phyloP scores from a whole-genome alignment of 2,113 vertebrate genomes.

The Pygoscelis adeliae region DNA sequence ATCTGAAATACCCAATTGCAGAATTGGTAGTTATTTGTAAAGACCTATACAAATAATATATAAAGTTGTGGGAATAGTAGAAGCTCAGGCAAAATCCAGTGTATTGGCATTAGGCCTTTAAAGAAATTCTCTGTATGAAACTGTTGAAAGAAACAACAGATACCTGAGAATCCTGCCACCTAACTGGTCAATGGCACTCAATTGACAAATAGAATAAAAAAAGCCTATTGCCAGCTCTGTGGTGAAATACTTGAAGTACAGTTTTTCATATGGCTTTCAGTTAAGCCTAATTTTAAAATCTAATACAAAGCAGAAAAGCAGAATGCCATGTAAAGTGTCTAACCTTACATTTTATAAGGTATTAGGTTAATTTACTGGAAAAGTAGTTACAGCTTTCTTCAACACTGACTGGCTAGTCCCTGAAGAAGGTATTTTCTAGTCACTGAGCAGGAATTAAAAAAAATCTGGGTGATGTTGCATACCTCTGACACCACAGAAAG shows the following conservation, averaged over 20 bases:
- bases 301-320: not conserved
- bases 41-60: not conserved
- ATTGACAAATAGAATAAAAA: not conserved
- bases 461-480: not conserved
- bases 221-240: not conserved
- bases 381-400: not conserved
- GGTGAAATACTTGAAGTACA: not conserved
- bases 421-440: not conserved
- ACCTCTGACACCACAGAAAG: not conserved
- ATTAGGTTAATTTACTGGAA: not conserved
- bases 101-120: not conserved
- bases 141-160: not conserved
- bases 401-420: not conserved
- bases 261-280: not conserved
- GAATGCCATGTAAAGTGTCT: not conserved
- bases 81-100: not conserved
- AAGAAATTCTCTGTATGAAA: not conserved
- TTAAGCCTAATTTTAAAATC: not conserved
- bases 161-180: not conserved
- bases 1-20: not conserved
- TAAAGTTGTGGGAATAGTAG: not conserved
- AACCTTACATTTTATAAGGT: not conserved
- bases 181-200: not conserved
- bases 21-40: not conserved
- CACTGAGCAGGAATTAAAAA: not conserved